Evolutionary conservation across 2,113 vertebrate genomes (phyloP).

Genomic region (Caranx ignobilis): DNA sequence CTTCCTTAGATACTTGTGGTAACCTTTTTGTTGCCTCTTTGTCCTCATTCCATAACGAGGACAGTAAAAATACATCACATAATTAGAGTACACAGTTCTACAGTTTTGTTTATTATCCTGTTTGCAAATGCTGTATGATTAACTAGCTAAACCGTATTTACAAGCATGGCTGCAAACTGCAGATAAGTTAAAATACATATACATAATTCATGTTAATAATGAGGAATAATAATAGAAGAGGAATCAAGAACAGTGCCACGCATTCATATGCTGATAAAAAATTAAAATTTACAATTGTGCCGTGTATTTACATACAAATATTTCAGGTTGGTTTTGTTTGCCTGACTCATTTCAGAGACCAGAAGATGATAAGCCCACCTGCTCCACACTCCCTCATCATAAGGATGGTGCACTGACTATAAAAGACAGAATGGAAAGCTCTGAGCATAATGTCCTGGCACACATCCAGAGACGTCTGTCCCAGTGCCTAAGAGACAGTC

Average conservation of each 20-base stretch:
- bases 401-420: conserved; percentile 87
- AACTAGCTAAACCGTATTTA: neutral
- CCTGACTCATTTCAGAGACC: conserved; percentile 84
- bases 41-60: conserved; percentile 11
- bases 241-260: neutral
- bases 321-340: conserved; percentile 16
- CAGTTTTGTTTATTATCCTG: neutral
- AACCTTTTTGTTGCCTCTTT: neutral
- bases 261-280: neutral
- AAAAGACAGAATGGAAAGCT: conserved; percentile 88
- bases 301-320: neutral
- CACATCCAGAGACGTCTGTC: conserved; percentile 86
- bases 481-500: conserved; percentile 84
- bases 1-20: conserved; percentile 12
- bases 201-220: neutral
- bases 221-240: neutral
- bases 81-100: neutral
- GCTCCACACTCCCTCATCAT: conserved; percentile 90
- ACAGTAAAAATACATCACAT: neutral
- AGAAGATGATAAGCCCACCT: conserved; percentile 92
- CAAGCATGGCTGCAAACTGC: neutral
- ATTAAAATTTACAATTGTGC: neutral
- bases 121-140: neutral
- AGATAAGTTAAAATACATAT: neutral
- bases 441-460: conserved; percentile 87